Evolutionary conservation across 64 coral and sea anemone genomes (phyloP).

Genomic region (Astreopora myriophthalma): DNA sequence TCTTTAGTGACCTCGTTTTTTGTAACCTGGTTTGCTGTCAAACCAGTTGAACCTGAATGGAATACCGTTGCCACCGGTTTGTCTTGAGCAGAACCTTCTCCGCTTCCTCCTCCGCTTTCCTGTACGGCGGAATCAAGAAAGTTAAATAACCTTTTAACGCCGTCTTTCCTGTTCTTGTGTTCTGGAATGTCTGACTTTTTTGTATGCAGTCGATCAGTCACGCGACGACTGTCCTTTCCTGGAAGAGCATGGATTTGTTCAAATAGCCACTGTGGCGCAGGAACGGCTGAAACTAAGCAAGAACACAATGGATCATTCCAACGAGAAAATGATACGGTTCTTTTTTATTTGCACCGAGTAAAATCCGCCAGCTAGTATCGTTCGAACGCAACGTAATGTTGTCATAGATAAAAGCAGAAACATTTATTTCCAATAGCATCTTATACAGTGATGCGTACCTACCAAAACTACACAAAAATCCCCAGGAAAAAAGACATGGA

Average conservation of each 20-base stretch:
- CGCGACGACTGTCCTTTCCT: background rate
- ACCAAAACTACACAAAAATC: background rate
- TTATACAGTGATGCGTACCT: background rate
- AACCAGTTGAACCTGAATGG: background rate
- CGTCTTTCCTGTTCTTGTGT: slow-evolving; percentile 20
- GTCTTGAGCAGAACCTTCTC: background rate
- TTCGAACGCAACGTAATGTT: no score
- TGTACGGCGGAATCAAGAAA: slow-evolving; percentile 29
- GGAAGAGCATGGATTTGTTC: slow-evolving; percentile 18
- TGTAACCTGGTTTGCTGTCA: background rate
- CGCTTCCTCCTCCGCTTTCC: slow-evolving; percentile 18
- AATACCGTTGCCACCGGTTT: background rate
- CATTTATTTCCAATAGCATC: no score
- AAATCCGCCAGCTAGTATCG: no score
- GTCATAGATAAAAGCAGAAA: background rate
- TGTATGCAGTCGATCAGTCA: background rate
- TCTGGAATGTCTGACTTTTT: slow-evolving; percentile 34
- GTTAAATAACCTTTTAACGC: slow-evolving; percentile 25
- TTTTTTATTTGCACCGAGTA: no score
- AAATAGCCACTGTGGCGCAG: slow-evolving; percentile 28
- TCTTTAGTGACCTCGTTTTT: background rate
- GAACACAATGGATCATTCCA: background rate
- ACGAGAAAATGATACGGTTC: background rate
- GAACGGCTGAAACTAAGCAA: background rate
- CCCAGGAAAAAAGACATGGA: background rate